Evolutionary conservation across 2,888 invertebrate species (phyloP).

Genomic region (Lasioglossum zephyrum): DNA sequence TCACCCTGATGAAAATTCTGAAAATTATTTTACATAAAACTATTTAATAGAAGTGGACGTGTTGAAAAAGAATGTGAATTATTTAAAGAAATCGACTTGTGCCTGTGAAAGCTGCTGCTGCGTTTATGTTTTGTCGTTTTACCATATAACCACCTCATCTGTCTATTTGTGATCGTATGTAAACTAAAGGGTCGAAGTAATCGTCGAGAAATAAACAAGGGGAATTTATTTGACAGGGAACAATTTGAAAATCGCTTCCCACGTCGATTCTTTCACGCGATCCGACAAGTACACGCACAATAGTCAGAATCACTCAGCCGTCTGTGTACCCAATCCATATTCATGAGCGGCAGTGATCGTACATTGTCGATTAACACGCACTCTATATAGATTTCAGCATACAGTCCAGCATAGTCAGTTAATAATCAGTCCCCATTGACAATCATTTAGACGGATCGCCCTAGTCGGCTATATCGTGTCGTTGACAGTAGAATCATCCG

Average conservation of each 20-base stretch:
- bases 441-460: conserved; percentile 18
- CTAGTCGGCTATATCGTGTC: not conserved
- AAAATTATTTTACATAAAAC: not conserved
- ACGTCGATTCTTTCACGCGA: not conserved
- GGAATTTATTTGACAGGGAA: not conserved
- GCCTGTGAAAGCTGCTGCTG: too few relatives aligned
- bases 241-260: not conserved
- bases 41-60: not conserved
- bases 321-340: conserved; percentile 21
- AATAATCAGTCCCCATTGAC: conserved; percentile 47
- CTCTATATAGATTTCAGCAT: conserved; percentile 15
- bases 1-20: too few relatives aligned
- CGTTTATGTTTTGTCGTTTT: too few relatives aligned
- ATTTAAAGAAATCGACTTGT: not conserved
- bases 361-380: conserved; percentile 31
- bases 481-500: not conserved
- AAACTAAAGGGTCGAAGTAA: not conserved
- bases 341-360: conserved; percentile 24
- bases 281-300: not conserved
- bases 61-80: not conserved
- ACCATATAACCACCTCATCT: too few relatives aligned
- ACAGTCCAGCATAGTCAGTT: conserved; percentile 16
- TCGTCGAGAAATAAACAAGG: not conserved
- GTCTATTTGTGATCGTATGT: too few relatives aligned
- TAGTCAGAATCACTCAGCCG: not conserved